Percentiles rank a stretch among this genome's conserved stretches.
phyloP scores from a whole-genome alignment of 1,140 invertebrate species.

The Bombus sylvicola region DNA sequence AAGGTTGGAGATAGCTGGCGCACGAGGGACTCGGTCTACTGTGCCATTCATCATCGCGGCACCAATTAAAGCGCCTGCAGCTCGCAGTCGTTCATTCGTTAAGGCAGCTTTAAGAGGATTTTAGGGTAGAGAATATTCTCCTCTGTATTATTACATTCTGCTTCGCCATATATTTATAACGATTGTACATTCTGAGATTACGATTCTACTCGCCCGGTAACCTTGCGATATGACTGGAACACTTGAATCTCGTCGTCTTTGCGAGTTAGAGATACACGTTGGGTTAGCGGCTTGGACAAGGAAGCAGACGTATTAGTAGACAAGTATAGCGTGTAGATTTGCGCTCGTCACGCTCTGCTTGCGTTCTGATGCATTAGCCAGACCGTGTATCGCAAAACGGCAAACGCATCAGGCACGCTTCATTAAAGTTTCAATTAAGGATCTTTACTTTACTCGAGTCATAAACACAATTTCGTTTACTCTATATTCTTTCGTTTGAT shows the following conservation, averaged over 20 bases:
- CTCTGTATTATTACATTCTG: slow-evolving; percentile 1
- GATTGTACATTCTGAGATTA: slow-evolving; percentile 24
- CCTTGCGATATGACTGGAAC: background rate
- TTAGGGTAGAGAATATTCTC: background rate
- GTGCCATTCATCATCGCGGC: slow-evolving; percentile 41
- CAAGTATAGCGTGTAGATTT: background rate
- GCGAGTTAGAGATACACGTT: background rate
- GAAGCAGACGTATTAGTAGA: background rate
- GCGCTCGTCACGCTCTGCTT: background rate
- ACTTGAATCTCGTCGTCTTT: background rate
- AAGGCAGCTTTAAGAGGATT: slow-evolving; percentile 31
- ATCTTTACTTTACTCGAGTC: background rate
- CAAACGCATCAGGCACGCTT: background rate
- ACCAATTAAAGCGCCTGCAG: slow-evolving; percentile 39
- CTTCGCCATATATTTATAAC: background rate
- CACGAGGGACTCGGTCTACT: slow-evolving; percentile 6
- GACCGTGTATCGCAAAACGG: background rate
- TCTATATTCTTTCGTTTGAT: background rate
- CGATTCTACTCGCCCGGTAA: too few relatives aligned
- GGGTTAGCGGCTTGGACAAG: background rate
- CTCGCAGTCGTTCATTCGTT: slow-evolving; percentile 38
- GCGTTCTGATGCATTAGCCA: background rate
- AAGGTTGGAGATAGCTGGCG: slow-evolving; percentile 29
- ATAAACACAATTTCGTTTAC: background rate
- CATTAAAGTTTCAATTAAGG: background rate